A percentile compares a stretch with the other conserved stretches of the same genome.
These are phyloP conservation scores for Marmota flaviventris DNA, from an alignment of 2,113 vertebrate genomes.

Conservation along the genomic window DNA sequence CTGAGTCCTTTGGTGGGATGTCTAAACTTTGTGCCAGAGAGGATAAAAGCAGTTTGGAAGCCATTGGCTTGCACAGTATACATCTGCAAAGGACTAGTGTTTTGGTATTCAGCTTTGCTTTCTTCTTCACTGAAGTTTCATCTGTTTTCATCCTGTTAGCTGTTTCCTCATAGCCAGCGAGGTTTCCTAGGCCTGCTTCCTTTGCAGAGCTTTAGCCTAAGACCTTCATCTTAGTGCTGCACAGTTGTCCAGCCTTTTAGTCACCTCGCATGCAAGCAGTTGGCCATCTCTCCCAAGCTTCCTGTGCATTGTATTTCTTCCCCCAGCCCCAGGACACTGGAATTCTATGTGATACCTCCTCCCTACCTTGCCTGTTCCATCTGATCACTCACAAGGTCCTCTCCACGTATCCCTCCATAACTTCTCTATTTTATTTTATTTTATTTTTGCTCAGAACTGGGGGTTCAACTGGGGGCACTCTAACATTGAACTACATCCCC, in stretches of 20 bases:
- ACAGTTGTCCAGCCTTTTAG: background rate
- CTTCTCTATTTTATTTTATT: background rate
- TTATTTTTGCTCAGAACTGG: background rate
- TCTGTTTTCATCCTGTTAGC: background rate
- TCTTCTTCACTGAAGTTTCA: background rate
- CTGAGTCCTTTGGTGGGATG: background rate
- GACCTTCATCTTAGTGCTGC: background rate
- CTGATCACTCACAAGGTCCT: background rate
- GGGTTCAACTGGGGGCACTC: background rate
- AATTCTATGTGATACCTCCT: too few species aligned
- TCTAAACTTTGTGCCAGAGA: background rate
- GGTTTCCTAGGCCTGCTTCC: background rate
- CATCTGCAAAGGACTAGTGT: background rate
- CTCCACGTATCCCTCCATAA: background rate
- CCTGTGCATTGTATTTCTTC: background rate
- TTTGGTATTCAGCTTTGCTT: background rate
- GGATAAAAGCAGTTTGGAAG: background rate
- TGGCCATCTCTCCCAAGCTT: background rate
- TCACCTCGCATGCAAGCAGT: background rate
- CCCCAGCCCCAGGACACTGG: background rate
- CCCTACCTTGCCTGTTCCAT: accelerated
- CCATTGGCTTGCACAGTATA: background rate
- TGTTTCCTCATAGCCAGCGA: background rate
- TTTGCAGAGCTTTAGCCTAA: background rate
- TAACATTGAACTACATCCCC: background rate